Evolutionary conservation across 2,797 vertebrate species (phyloP), one percentile per base, ranked within the genome.

Genomic region (Margarornis squamiger): DNA sequence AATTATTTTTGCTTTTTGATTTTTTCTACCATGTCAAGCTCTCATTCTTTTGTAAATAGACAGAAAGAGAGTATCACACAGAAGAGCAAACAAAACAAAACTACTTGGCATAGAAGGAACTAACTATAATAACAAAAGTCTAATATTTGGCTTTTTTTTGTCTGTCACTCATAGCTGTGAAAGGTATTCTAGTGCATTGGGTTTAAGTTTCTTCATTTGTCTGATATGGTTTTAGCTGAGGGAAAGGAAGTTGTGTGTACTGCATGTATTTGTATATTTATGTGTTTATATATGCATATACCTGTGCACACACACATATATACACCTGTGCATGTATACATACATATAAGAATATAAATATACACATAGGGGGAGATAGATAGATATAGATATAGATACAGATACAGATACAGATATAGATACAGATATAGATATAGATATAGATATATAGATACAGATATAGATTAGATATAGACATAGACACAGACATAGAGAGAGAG

Each of bases 161-260:
- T 41, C 14, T 61, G 4, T 61, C 63, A 29, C 2, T 58, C 29
- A 6, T 8, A 12, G 4, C 32, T 63, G 9, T 81, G 36, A 58
- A 84, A 81, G 23, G 5, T 34, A 3, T 66, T 48, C 11, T 51
- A 8, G 38, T 55, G 32, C 17, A 6, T 6, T 63, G 3, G 7
- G 4, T 41, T 67, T 34, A 6, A 43, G 18, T 46, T 29, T 34
- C 10, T 7, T 19, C 10, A 16, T 24, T 46, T 67, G 23, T 46
- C 4, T 68, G 27, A 32, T 30, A 22, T n/a, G 16, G 7, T n/a
- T 34, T 73, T 27, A 39, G 34, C 24, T 49, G 48, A 46, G 15
- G 8, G 20, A 43, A 26, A 57, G 15, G 6, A 7, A 2, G 8
- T 6, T 7, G 3, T 0, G 30, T 39, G 29, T 39, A n/a, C 15